Percentiles rank a stretch among this genome's conserved stretches.
Conservation (phyloP, 2,113 vertebrate genomes). For the Sinocyclocheilus maitianheensis region DNA sequence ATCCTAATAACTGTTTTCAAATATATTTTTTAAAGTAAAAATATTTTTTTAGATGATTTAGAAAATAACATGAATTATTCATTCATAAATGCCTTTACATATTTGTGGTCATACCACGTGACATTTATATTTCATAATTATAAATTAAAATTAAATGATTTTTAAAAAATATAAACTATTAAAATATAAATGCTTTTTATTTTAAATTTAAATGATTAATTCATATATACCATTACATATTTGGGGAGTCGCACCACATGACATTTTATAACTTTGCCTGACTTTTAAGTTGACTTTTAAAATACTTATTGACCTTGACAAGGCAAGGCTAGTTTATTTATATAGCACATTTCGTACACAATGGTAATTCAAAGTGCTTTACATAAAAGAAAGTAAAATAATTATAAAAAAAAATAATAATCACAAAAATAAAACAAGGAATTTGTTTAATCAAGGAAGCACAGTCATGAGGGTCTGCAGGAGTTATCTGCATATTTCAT, state of each 20-base stretch:
- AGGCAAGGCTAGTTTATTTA: no score
- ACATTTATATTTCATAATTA: neutral
- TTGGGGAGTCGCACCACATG: neutral
- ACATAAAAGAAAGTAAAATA: no score
- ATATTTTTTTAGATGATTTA: neutral
- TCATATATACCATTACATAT: neutral
- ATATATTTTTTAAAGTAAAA: neutral
- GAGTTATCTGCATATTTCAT: neutral
- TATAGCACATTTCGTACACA: no score
- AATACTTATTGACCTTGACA: neutral
- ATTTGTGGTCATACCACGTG: neutral
- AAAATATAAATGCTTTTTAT: no score
- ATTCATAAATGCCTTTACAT: neutral
- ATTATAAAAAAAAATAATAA: no score
- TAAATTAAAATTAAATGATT: no score
- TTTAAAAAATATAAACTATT: no score
- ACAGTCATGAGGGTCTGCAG: neutral
- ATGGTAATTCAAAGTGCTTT: no score
- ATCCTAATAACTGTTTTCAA: neutral
- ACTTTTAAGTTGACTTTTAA: neutral
- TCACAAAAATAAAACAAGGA: no score
- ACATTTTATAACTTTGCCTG: neutral
- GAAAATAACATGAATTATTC: neutral
- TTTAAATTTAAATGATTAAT: no score
- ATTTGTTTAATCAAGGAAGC: no score